Conservation (phyloP, 2,113 vertebrate species). For the Ivindomyrus marchei region DNA sequence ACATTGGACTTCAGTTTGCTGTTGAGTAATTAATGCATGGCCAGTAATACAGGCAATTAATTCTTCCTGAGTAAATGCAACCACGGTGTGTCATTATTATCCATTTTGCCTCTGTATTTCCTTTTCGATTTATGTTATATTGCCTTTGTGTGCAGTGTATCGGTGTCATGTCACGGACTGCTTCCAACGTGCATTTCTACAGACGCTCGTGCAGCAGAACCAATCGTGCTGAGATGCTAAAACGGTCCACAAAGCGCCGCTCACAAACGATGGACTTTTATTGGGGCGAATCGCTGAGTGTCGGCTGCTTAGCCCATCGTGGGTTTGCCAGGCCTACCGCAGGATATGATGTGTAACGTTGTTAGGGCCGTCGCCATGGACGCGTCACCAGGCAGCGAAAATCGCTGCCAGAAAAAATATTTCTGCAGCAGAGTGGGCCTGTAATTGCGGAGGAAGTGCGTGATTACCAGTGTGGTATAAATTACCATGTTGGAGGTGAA, state of each 20-base stretch:
- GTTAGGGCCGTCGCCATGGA: conserved; percentile 48
- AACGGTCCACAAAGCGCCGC: neutral
- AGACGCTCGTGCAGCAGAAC: neutral
- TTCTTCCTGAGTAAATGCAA: neutral
- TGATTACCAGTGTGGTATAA: neutral
- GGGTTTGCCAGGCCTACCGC: conserved; percentile 8
- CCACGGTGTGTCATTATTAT: neutral
- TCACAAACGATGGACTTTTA: neutral
- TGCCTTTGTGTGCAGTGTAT: neutral
- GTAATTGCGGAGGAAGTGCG: conserved; percentile 44
- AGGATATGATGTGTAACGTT: conserved; percentile 37
- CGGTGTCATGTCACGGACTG: neutral
- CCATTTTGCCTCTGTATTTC: neutral
- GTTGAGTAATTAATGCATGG: neutral
- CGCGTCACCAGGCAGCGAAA: conserved; percentile 41
- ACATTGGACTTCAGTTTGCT: neutral
- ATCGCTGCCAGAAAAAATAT: conserved; percentile 38
- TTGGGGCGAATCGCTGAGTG: conserved; percentile 26
- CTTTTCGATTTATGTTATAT: neutral
- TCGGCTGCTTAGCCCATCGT: neutral
- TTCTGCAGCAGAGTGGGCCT: conserved; percentile 36
- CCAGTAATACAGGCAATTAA: neutral
- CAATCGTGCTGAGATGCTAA: neutral
- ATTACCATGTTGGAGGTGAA: conserved; percentile 18
- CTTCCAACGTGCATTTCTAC: neutral